Evolutionary conservation across 2,113 vertebrate genomes (phyloP).

Genomic region (Sisor rabdophorus): DNA sequence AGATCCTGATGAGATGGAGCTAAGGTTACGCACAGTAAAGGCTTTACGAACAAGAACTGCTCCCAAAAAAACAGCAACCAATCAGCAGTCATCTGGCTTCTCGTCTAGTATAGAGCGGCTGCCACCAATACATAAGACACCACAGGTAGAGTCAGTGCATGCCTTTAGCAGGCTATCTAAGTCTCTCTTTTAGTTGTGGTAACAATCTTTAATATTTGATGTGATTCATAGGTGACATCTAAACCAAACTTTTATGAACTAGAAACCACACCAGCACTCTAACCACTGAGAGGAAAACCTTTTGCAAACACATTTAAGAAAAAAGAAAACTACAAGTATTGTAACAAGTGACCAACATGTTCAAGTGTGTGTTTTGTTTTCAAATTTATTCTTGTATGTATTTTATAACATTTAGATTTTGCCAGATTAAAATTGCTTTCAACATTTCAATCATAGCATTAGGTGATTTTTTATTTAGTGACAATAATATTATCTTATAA

Average conservation of each 20-base stretch:
- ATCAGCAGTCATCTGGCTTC: constrained; percentile 47
- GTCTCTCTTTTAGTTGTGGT: neutral
- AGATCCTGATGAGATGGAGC: constrained; percentile 82
- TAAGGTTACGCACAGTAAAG: constrained; percentile 73
- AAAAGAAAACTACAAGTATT: no score
- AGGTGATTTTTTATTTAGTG: no score
- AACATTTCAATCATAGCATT: no score
- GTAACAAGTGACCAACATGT: no score
- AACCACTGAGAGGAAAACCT: constrained; percentile 48
- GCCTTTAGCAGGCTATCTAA: neutral
- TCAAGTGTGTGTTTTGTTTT: no score
- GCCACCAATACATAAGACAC: constrained; percentile 75
- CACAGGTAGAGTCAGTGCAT: constrained; percentile 71
- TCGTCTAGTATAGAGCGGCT: constrained; percentile 60
- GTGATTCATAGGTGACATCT: neutral
- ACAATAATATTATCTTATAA: no score
- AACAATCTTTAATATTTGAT: neutral
- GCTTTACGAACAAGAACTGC: constrained; percentile 58
- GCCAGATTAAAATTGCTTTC: no score
- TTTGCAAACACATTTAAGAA: constrained; percentile 33
- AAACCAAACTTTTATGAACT: neutral
- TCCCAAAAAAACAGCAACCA: constrained; percentile 39
- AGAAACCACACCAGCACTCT: constrained; percentile 56
- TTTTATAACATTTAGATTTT: no score
- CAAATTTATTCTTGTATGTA: no score